phyloP scores from a whole-genome alignment of 2,113 vertebrate genomes.

The Onychostruthus taczanowskii region DNA sequence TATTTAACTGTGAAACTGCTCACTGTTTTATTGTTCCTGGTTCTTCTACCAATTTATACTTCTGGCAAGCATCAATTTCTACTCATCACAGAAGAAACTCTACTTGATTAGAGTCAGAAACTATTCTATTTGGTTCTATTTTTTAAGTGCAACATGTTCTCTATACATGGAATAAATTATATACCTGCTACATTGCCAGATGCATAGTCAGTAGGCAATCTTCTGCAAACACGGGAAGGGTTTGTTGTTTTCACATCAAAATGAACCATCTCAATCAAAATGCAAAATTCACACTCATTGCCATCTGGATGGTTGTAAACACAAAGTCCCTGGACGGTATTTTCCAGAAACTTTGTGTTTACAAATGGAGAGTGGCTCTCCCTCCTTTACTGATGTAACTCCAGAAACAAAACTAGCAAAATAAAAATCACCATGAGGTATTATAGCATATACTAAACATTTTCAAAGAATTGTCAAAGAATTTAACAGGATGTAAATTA shows the following conservation, averaged over 20 bases:
- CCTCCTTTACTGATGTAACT: neutral
- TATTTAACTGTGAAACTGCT: neutral
- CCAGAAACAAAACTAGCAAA: neutral
- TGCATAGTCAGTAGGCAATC: neutral
- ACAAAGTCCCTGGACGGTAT: neutral
- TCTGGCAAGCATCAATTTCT: neutral
- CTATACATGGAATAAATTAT: neutral
- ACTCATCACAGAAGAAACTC: neutral
- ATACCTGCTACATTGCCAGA: neutral
- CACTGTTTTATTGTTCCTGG: neutral
- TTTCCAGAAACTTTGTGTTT: neutral
- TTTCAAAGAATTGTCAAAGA: constrained; percentile 5
- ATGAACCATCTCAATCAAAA: constrained; percentile 14
- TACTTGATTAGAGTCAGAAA: neutral
- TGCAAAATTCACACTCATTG: constrained; percentile 14
- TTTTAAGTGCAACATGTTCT: neutral
- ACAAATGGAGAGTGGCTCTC: neutral
- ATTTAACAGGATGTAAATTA: neutral
- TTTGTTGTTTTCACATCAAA: neutral
- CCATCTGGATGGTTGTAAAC: constrained; percentile 18
- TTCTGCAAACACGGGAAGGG: neutral
- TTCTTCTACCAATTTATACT: neutral
- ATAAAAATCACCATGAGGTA: neutral
- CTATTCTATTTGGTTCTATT: neutral
- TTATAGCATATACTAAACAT: neutral